These are phyloP conservation scores for Elymnias hypermnestra DNA, from an alignment of 1,140 invertebrate species.

Conservation along the genomic window DNA sequence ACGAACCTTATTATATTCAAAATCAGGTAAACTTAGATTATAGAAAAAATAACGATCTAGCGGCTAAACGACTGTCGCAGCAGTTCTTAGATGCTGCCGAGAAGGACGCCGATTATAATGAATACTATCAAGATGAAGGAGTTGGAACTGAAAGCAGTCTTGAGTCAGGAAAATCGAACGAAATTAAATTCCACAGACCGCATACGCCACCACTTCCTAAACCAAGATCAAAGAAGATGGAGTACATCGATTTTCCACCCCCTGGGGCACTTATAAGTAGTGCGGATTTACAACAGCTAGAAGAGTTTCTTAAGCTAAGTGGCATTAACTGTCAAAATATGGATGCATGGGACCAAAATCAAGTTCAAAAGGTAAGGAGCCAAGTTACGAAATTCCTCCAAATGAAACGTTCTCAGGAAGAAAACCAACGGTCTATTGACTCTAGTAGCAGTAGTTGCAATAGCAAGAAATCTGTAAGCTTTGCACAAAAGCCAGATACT, in stretches of 20 bases:
- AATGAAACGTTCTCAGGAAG: slow-evolving; percentile 81
- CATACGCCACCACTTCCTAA: slow-evolving; percentile 73
- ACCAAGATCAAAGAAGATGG: slow-evolving; percentile 62
- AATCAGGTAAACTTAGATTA: slow-evolving; percentile 76
- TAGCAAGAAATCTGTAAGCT: slow-evolving; percentile 78
- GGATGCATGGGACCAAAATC: slow-evolving; percentile 80
- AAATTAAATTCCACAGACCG: slow-evolving; percentile 71
- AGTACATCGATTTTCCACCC: slow-evolving; percentile 67
- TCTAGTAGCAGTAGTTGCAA: slow-evolving; percentile 81
- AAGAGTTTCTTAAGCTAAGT: slow-evolving; percentile 85
- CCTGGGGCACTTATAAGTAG: slow-evolving; percentile 76
- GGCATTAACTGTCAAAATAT: slow-evolving; percentile 82
- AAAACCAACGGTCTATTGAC: slow-evolving; percentile 81
- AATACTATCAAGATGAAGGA: slow-evolving; percentile 71
- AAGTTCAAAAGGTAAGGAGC: slow-evolving; percentile 81
- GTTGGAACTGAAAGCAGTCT: slow-evolving; percentile 74
- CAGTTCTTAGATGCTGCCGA: slow-evolving; percentile 72
- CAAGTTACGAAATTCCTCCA: slow-evolving; percentile 82
- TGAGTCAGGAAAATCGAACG: slow-evolving; percentile 74
- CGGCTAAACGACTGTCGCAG: slow-evolving; percentile 72
- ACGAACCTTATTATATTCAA: slow-evolving; percentile 83
- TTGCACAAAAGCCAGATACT: slow-evolving; percentile 64
- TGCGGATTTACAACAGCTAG: slow-evolving; percentile 81
- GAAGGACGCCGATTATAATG: slow-evolving; percentile 72
- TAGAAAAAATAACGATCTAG: slow-evolving; percentile 80